Conservation (phyloP, 2,113 vertebrate genomes). For the Varanus komodoensis region DNA sequence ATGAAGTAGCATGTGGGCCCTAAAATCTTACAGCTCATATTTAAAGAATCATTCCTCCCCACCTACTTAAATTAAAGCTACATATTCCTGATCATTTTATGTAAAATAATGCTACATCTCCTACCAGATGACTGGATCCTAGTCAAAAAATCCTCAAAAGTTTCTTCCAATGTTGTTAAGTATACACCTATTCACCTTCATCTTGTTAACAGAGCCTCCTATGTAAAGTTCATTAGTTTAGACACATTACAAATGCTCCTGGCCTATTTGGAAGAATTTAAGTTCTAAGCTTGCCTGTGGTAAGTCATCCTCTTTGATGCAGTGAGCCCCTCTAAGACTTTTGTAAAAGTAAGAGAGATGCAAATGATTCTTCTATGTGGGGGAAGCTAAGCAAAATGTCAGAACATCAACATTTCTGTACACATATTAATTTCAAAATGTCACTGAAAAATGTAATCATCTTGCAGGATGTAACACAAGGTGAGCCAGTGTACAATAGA, state of each 20-base stretch:
- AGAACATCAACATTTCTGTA: not conserved
- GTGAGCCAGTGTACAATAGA: not conserved
- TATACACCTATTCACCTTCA: not conserved
- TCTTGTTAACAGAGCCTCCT: slow-evolving; percentile 9
- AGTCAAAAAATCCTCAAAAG: slow-evolving; percentile 3
- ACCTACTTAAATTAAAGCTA: not conserved
- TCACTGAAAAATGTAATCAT: slow-evolving; percentile 9
- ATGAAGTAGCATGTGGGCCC: not conserved
- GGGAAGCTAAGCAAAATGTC: slow-evolving; percentile 27
- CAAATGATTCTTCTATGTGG: slow-evolving; percentile 2
- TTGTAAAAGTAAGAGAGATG: not conserved
- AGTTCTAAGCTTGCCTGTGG: slow-evolving; percentile 1
- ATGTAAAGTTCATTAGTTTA: not conserved
- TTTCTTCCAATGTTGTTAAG: not conserved
- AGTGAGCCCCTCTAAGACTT: slow-evolving; percentile 3
- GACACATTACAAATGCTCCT: slow-evolving; percentile 25
- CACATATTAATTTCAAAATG: slow-evolving; percentile 50
- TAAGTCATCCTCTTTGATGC: not conserved
- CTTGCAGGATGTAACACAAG: slow-evolving; percentile 29
- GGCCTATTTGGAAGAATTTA: not conserved
- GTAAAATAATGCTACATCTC: not conserved
- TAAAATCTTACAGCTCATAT: not conserved
- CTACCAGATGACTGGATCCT: not conserved
- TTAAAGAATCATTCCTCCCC: not conserved
- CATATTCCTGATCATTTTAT: slow-evolving; percentile 16